Percentiles rank a stretch among this genome's conserved stretches.
Conservation (phyloP, 2,113 vertebrate genomes). For the Sigmodon hispidus region DNA sequence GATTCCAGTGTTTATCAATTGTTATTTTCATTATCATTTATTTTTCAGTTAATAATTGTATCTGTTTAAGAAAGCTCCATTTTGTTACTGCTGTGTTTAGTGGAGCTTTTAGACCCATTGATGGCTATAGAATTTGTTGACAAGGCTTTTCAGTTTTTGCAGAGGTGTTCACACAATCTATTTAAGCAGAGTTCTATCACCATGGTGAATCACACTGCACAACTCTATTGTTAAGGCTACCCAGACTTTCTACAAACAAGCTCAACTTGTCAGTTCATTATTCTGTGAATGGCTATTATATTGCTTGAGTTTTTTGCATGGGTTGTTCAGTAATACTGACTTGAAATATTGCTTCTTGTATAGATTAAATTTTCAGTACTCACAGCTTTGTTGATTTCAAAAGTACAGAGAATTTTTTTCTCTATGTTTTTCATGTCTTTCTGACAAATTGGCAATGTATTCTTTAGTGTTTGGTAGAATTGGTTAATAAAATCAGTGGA, state of each 20-base stretch:
- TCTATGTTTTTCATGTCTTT: not conserved
- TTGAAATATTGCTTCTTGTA: conserved; percentile 12
- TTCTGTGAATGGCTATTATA: conserved; percentile 19
- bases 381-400: not conserved
- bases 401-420: conserved; percentile 30
- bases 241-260: conserved; percentile 5
- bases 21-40: not conserved
- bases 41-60: conserved; percentile 32
- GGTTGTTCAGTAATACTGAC: not conserved
- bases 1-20: not conserved
- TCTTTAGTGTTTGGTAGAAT: conserved; percentile 5
- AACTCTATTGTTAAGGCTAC: not conserved
- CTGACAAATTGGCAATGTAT: conserved; percentile 5
- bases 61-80: conserved; percentile 34
- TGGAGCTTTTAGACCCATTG: not conserved
- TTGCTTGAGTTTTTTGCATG: not conserved
- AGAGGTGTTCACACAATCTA: not conserved
- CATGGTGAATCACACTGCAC: not conserved
- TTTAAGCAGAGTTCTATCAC: not conserved
- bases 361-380: not conserved
- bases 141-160: not conserved
- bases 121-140: not conserved
- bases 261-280: not conserved
- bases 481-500: conserved; percentile 18
- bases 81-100: conserved; percentile 17